Evolutionary conservation across 2,113 vertebrate species (phyloP).

Genomic region (Alligator mississippiensis): DNA sequence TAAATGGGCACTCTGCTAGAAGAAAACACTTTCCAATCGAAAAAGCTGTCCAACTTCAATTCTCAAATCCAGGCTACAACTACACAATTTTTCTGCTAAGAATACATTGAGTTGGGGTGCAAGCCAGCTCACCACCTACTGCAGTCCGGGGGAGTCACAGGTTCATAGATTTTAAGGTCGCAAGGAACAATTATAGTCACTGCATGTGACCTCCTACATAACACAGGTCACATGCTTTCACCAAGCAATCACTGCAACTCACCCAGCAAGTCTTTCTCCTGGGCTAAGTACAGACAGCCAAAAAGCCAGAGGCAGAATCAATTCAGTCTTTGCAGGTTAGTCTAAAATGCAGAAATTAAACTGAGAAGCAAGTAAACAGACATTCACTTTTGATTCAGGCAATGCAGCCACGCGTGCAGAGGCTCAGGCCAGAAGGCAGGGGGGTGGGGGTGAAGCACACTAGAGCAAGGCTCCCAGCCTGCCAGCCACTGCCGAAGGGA

Average conservation of each 20-base stretch:
- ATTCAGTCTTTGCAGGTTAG: too few relatives aligned
- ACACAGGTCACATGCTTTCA: slow-evolving; percentile 31
- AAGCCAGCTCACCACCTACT: slow-evolving; percentile 36
- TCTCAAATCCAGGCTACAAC: slow-evolving; percentile 4
- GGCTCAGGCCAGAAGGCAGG: too few relatives aligned
- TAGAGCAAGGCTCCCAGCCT: too few relatives aligned
- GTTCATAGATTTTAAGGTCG: slow-evolving; percentile 46
- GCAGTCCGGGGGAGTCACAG: slow-evolving; percentile 18
- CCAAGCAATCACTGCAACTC: background rate
- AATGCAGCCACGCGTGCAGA: too few relatives aligned
- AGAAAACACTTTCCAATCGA: slow-evolving; percentile 12
- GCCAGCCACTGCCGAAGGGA: too few relatives aligned
- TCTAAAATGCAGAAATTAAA: too few relatives aligned
- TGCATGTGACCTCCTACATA: slow-evolving; percentile 16
- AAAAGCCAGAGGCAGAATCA: too few relatives aligned
- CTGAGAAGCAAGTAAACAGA: too few relatives aligned
- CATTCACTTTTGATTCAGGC: too few relatives aligned
- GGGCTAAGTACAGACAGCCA: background rate
- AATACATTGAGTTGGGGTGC: slow-evolving; percentile 54
- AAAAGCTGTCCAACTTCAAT: slow-evolving; percentile 32
- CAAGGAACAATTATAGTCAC: slow-evolving; percentile 44
- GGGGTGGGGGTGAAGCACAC: too few relatives aligned
- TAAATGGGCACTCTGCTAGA: slow-evolving; percentile 8
- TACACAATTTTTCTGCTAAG: slow-evolving; percentile 39
- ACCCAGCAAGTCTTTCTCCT: background rate